phyloP scores from a whole-genome alignment of 2,797 vertebrate species.

The Scomberomorus guttatus region DNA sequence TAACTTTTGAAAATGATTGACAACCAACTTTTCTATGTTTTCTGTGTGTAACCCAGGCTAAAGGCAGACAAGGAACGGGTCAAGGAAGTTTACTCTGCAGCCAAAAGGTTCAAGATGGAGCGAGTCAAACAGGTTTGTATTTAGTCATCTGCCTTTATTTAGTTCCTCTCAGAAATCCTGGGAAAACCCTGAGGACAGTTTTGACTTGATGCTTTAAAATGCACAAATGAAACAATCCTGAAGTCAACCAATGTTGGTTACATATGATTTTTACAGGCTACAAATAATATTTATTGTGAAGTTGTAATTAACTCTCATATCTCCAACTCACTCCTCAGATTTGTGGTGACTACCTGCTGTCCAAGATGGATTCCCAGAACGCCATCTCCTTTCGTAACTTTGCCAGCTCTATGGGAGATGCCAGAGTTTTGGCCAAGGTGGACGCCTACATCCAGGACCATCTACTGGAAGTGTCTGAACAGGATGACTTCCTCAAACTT shows the following conservation, averaged over 20 bases:
- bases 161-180: background rate
- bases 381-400: slow-evolving; percentile 98
- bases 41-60: slow-evolving; percentile 82
- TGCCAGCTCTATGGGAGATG: slow-evolving; percentile 94
- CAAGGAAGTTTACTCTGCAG: slow-evolving; percentile 98
- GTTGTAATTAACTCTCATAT: background rate
- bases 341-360: slow-evolving; percentile 97
- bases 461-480: slow-evolving; percentile 94
- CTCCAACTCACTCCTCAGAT: slow-evolving; percentile 84
- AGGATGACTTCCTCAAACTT: slow-evolving; percentile 98
- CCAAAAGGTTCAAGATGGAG: slow-evolving; percentile 98
- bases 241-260: too few species aligned
- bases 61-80: slow-evolving; percentile 98
- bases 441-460: slow-evolving; percentile 97
- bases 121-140: slow-evolving; percentile 95
- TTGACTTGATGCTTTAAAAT: background rate
- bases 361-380: slow-evolving; percentile 93
- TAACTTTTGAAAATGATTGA: slow-evolving; percentile 55
- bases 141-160: background rate
- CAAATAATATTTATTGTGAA: background rate
- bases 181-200: too few species aligned
- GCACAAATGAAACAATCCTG: background rate
- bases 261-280: background rate
- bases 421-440: slow-evolving; percentile 92
- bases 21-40: background rate